Base-by-base conservation (phyloP, 2,888 invertebrate species). In the Morpho helenor region DNA sequence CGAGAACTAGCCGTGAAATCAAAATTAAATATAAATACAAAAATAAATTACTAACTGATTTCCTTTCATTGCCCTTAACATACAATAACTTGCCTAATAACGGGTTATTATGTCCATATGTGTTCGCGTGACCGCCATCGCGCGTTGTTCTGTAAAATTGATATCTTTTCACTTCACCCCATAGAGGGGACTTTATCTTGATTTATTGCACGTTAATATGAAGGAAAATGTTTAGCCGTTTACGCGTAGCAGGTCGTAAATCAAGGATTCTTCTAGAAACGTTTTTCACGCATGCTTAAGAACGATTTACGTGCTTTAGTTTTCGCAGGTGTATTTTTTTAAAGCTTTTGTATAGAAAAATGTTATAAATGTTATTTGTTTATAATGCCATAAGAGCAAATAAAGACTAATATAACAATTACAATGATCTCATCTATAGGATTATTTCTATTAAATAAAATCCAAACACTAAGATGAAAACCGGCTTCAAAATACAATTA, bases 91-190 rank as follows among this genome's bases (percentile, higher is more conserved):
- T 42, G 55, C 50, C 53, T 61, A 68, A 67, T 68, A 65, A 63
- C 61, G 49, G 63, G 65, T 66, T 64, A 64, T 68, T 66, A 67
- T 57, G 62, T 57, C 57, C 56, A 53, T 60, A 52, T 61, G 62
- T 61, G 67, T 60, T 81, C 75, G 82, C 83, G 83, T 83, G 82
- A 80, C 79, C 70, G 61, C 65, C 62, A 66, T 67, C 65, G 64
- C 16, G 67, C 66, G 73, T 71, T 74, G 74, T 77, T 72, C 73
- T 71, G 73, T 76, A 77, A 77, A 80, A 81, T 76, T 74, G 78
- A 80, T 82, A 82, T 79, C 80, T 79, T 76, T 74, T 72, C 80
- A 79, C 76, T 79, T 77, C 78, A 74, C 74, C 72, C 73, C 68
- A 71, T 68, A 60, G 66, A 72, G 67, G 68, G 67, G 67, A 67